A percentile compares a stretch with the other conserved stretches of the same genome.
Conservation (phyloP, 2,113 vertebrate genomes). For the Cinclus mexicanus region DNA sequence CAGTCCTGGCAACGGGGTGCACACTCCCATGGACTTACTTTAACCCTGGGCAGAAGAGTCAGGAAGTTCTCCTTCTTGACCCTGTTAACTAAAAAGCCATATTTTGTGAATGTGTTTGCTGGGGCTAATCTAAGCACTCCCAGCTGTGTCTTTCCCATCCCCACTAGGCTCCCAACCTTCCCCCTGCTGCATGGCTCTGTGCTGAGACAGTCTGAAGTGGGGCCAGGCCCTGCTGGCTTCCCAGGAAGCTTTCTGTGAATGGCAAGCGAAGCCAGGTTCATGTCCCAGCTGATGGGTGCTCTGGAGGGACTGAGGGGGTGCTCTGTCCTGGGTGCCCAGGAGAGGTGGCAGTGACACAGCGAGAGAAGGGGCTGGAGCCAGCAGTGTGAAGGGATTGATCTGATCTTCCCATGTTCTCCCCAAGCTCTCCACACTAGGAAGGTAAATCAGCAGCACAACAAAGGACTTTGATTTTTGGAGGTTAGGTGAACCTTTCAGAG, state of each 20-base stretch:
- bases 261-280: not conserved
- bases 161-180: not conserved
- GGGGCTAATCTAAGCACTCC: not conserved
- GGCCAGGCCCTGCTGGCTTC: not conserved
- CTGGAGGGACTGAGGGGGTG: not conserved
- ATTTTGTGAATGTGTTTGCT: constrained; percentile 43
- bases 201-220: fast-evolving
- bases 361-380: not conserved
- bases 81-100: constrained; percentile 52
- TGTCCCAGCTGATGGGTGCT: not conserved
- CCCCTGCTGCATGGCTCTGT: not conserved
- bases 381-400: not conserved
- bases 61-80: not conserved
- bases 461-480: not conserved
- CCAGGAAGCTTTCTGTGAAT: not conserved
- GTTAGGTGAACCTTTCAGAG: not conserved
- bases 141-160: not conserved
- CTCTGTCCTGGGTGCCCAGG: not conserved
- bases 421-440: not conserved
- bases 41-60: not conserved
- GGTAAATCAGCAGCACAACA: not conserved
- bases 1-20: fast-evolving
- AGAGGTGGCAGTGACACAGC: not conserved
- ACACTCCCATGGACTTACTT: not conserved
- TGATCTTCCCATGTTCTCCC: not conserved